Evolutionary conservation across 2,888 invertebrate genomes (phyloP), one percentile per base, ranked within the genome.

Genomic region (Polydesmus complanatus): DNA sequence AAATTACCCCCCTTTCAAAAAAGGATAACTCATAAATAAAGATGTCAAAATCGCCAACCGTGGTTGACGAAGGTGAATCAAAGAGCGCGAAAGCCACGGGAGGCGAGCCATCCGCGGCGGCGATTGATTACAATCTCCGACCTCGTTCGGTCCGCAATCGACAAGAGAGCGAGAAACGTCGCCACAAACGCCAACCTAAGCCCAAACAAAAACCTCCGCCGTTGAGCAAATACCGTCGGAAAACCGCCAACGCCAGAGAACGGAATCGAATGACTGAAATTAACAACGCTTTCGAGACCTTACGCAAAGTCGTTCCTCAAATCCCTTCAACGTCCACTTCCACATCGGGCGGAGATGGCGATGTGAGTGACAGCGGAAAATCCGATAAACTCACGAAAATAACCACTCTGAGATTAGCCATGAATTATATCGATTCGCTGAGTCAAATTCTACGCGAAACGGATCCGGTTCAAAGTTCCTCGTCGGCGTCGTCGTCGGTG

Each of bases 171-270:
- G 77, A 75, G 64, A 71, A 71, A 62, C 71, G 71, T 67, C 72
- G 66, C 63, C 59, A 62, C 14, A 14, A 8, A 37, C 58, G 64
- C 5, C 64, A 64, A 23, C 23, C 26, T 47, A 68, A 72, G 61
- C 73, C 75, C 26, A 76, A 76, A 61, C 70, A 72, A 66, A 79
- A 70, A 76, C 85, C 75, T 1, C 73, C 78, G 18, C 83, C 83
- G 8, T 79, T 92, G 67, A 89, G 89, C 77, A 92, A 91, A 74
- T 92, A 92, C 76, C 78, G 91, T 26, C 79, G 92, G 68, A 88
- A 88, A 78, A 90, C 90, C 0, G 92, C 92, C 18, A 93, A 92
- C 76, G 89, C 90, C 0, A 76, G 92, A 27, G 92, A 93, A 70
- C 75, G 92, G 37, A 85, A 84, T 66, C 80, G 92, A 61, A 92